phyloP scores from a whole-genome alignment of 2,888 invertebrate genomes.

The Drosophila testacea region DNA sequence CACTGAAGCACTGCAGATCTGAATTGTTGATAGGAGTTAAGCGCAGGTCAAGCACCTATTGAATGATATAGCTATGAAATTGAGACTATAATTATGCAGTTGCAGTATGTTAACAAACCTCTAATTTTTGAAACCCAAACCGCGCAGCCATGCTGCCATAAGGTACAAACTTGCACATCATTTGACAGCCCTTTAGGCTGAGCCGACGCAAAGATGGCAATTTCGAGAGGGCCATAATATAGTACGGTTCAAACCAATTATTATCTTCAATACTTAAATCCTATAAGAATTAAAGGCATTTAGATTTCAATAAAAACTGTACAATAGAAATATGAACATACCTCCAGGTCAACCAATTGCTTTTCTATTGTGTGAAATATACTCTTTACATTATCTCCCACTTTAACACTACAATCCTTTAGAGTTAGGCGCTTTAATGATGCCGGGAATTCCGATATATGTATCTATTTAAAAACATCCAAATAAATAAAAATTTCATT shows the following conservation, averaged over 20 bases:
- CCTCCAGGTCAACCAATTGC: constrained; percentile 80
- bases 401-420: constrained; percentile 79
- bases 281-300: constrained; percentile 83
- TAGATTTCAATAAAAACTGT: background rate
- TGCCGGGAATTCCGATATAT: constrained; percentile 88
- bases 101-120: constrained; percentile 57
- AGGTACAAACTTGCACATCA: constrained; percentile 90
- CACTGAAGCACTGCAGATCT: constrained; percentile 87
- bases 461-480: constrained; percentile 85
- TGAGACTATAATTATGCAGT: background rate
- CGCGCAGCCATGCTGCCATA: constrained; percentile 91
- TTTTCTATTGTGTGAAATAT: constrained; percentile 84
- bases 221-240: constrained; percentile 91
- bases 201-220: constrained; percentile 88
- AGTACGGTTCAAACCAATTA: constrained; percentile 90
- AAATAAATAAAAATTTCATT: background rate
- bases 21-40: constrained; percentile 87
- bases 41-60: constrained; percentile 86
- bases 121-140: constrained; percentile 87
- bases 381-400: constrained; percentile 74
- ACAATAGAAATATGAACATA: constrained; percentile 16
- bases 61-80: constrained; percentile 10
- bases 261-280: constrained; percentile 90
- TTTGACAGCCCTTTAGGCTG: constrained; percentile 88
- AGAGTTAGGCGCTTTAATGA: constrained; percentile 87